Evolutionary conservation across 2,113 vertebrate species (phyloP).

Genomic region (Phylloscopus trochiloides): DNA sequence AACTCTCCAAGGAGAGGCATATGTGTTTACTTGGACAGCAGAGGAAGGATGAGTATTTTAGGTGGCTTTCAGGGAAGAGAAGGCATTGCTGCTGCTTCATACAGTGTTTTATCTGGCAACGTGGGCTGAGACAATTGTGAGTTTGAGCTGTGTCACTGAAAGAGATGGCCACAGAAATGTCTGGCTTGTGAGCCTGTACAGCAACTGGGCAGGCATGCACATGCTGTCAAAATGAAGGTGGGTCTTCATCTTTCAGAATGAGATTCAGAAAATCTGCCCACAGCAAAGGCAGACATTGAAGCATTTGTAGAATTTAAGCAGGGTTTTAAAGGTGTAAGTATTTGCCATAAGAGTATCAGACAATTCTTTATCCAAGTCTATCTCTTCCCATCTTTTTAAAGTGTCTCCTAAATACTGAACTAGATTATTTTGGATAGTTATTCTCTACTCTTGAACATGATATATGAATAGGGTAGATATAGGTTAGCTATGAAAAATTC

Average conservation of each 20-base stretch:
- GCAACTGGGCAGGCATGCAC: background rate
- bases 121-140: background rate
- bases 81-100: background rate
- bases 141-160: background rate
- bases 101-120: background rate
- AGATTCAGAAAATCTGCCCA: background rate
- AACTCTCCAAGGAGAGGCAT: background rate
- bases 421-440: background rate
- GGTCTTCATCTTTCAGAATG: background rate
- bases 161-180: background rate
- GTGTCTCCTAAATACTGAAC: background rate
- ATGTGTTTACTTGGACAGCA: background rate
- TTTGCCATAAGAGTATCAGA: background rate
- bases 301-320: background rate
- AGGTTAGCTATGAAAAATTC: background rate
- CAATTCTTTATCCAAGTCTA: background rate
- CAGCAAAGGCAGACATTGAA: background rate
- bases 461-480: background rate
- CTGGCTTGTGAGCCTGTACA: background rate
- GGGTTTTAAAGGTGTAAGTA: background rate
- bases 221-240: background rate
- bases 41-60: background rate
- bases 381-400: background rate
- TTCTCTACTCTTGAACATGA: background rate
- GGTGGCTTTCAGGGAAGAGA: background rate